Percentiles rank a stretch among this genome's conserved stretches.
These are phyloP conservation scores for Cyanoliseus patagonus DNA, from an alignment of 2,113 vertebrate genomes.

Conservation along the genomic window DNA sequence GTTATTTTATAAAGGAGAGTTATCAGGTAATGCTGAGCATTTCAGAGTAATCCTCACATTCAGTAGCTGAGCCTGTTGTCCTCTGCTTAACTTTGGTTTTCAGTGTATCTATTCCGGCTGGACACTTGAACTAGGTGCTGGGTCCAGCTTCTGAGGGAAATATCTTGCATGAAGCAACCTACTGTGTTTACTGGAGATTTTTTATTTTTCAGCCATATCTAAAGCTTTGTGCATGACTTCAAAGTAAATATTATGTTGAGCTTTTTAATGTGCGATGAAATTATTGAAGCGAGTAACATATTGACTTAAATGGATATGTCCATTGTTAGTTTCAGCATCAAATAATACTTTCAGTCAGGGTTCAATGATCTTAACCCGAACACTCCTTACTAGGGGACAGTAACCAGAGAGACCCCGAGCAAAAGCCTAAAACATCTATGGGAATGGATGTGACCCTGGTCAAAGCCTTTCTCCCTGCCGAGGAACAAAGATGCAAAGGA, in stretches of 20 bases:
- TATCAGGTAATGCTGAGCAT: not conserved
- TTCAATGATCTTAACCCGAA: not conserved
- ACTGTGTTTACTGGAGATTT: not conserved
- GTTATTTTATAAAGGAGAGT: not conserved
- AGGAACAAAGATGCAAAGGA: not conserved
- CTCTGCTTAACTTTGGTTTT: not conserved
- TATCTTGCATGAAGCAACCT: not conserved
- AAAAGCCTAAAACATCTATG: not conserved
- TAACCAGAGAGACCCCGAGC: not conserved
- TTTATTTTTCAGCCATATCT: not conserved
- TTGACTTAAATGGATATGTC: not conserved
- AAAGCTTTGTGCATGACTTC: not conserved
- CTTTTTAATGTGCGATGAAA: not conserved
- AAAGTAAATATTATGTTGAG: not conserved
- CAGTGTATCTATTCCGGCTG: accelerated
- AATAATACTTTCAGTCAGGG: not conserved
- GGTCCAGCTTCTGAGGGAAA: not conserved
- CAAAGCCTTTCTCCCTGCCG: not conserved
- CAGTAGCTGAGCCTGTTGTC: not conserved
- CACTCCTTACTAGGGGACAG: not conserved
- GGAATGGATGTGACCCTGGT: not conserved
- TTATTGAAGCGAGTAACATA: not conserved
- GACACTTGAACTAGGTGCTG: not conserved
- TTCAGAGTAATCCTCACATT: not conserved
- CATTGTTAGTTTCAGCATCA: not conserved